Evolutionary conservation across 2,113 vertebrate genomes (phyloP).

Genomic region (Thymallus thymallus): DNA sequence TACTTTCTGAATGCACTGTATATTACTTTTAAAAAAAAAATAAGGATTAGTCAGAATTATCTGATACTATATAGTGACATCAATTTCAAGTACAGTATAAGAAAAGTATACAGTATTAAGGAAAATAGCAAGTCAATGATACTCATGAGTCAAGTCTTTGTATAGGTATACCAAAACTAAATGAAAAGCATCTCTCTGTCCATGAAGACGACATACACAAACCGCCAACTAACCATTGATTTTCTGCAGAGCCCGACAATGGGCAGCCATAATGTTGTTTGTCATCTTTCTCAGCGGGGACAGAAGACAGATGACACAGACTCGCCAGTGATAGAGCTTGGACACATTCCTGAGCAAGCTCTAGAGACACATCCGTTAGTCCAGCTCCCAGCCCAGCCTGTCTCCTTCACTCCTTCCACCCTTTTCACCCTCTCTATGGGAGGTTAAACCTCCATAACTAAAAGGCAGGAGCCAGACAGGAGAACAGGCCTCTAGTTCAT

Average conservation of each 20-base stretch:
- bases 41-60: too few relatives aligned
- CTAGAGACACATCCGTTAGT: conserved; percentile 55
- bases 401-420: not conserved
- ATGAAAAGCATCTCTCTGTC: too few relatives aligned
- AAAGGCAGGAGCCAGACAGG: not conserved
- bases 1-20: too few relatives aligned
- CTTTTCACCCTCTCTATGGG: conserved; percentile 26
- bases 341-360: conserved; percentile 51
- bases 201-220: not conserved
- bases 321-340: conserved; percentile 35
- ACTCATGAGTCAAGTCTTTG: too few relatives aligned
- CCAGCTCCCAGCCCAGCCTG: conserved; percentile 21
- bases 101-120: too few relatives aligned
- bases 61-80: too few relatives aligned
- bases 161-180: too few relatives aligned
- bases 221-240: not conserved
- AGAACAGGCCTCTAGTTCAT: conserved; percentile 1
- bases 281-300: conserved; percentile 51
- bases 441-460: conserved; percentile 7
- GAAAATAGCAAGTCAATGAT: too few relatives aligned
- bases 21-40: too few relatives aligned
- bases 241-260: not conserved
- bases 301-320: conserved; percentile 52
- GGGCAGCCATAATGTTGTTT: conserved; percentile 31
- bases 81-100: too few relatives aligned